phyloP scores from a whole-genome alignment of 2,888 invertebrate genomes.

The Bedellia somnulentella region DNA sequence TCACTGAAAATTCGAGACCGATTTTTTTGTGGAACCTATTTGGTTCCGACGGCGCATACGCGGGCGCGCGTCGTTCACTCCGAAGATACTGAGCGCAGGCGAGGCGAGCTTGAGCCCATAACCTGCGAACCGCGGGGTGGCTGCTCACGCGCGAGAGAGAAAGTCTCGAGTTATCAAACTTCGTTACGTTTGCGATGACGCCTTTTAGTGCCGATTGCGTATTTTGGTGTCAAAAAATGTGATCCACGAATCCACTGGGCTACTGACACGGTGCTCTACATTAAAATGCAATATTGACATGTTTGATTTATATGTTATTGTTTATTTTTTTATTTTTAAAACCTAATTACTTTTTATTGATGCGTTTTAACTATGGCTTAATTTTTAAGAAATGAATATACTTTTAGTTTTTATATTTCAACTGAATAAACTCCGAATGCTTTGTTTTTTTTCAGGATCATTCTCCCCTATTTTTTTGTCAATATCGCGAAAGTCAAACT shows the following conservation, averaged over 20 bases:
- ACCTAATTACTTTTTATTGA: too few relatives aligned
- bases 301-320: background rate
- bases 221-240: conserved; percentile 50
- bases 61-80: conserved; percentile 35
- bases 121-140: too few relatives aligned
- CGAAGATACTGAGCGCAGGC: conserved; percentile 37
- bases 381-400: too few relatives aligned
- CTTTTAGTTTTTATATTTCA: too few relatives aligned
- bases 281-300: conserved; percentile 4
- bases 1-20: background rate
- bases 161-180: conserved; percentile 55
- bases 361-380: too few relatives aligned
- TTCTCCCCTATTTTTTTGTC: too few relatives aligned
- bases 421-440: too few relatives aligned
- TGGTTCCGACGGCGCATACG: conserved; percentile 19
- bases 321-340: too few relatives aligned
- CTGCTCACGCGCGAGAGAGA: too few relatives aligned
- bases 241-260: conserved; percentile 30
- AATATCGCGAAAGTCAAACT: too few relatives aligned
- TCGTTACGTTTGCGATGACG: conserved; percentile 55
- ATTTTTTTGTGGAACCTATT: conserved; percentile 12
- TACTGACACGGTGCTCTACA: conserved; percentile 51
- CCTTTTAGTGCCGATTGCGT: conserved; percentile 45
- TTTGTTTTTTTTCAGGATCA: too few relatives aligned
- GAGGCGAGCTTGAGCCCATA: too few relatives aligned